Percentiles rank a stretch among this genome's conserved stretches.
Conservation (phyloP, 2,888 invertebrate species). For the Cataglyphis cursor region DNA sequence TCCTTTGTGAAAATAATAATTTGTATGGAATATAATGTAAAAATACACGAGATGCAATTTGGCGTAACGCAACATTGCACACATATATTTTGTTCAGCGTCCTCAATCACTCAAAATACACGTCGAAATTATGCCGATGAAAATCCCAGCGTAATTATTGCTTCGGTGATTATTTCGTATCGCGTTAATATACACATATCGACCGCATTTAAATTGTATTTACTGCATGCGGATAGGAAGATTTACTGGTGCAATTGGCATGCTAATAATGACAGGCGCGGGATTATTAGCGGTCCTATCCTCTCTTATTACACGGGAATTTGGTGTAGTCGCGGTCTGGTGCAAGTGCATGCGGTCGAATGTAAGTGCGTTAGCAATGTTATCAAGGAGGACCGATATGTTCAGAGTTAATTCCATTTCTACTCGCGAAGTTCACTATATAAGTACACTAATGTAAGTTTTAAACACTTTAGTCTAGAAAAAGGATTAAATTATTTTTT, state of each 20-base stretch:
- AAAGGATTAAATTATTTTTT: neutral
- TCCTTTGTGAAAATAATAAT: constrained; percentile 47
- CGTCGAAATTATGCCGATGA: constrained; percentile 37
- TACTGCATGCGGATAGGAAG: neutral
- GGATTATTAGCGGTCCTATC: constrained; percentile 35
- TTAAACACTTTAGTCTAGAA: neutral
- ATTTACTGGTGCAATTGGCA: constrained; percentile 34
- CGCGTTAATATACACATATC: constrained; percentile 34
- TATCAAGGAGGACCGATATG: constrained; percentile 24
- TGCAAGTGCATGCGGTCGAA: constrained; percentile 40
- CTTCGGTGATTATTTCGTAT: constrained; percentile 47
- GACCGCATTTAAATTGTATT: constrained; percentile 48
- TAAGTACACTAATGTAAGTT: neutral
- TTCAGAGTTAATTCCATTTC: constrained; percentile 27
- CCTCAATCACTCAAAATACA: constrained; percentile 40
- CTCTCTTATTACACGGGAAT: constrained; percentile 40
- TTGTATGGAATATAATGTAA: constrained; percentile 32
- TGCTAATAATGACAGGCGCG: constrained; percentile 47
- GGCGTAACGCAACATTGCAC: neutral
- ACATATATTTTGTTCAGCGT: neutral
- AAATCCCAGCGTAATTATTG: constrained; percentile 44
- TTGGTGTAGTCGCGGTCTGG: constrained; percentile 35
- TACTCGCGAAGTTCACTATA: neutral
- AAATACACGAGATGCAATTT: neutral
- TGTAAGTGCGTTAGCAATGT: constrained; percentile 43